Evolutionary conservation across 2,888 invertebrate species (phyloP), one percentile per base, ranked within the genome.

Genomic region (Galerucella pusilla): DNA sequence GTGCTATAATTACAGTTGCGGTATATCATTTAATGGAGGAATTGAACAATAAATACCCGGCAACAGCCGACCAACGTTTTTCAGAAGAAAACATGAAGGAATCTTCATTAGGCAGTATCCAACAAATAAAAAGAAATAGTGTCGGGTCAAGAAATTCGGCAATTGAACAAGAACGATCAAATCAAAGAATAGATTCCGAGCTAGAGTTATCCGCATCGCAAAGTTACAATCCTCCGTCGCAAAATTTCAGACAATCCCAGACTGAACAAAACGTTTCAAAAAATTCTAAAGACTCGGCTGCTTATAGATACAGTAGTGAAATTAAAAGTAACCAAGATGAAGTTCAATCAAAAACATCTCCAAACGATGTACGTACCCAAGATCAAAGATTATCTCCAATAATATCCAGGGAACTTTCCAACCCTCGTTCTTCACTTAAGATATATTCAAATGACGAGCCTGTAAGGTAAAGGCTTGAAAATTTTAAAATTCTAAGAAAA

Each of bases 1-100:
- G 0, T 42, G 35, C 60, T 61, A 12, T 70, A 52, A 63, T 49
- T 63, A 42, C 35, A 70, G 70, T 70, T 45, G 54, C 63, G 25
- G 70, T 70, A 12, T 70, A 70, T 42, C 42, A 45, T 28, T 63
- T 52, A 63, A 52, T 70, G 61, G 70, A 70, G 42, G 63, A 70
- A 70, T n/a, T 35, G 14, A n/a, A 61, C 61, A 14, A 12, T 61
- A 4, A 11, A 35, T n/a, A 35, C 28, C 49, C n/a, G 20, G n/a
- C 46, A 49, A 28, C 9, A 16, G 49, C 42, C 25, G 49, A 16
- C 46, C 73, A 60, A 20, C 14, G 6, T 16, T 20, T 14, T 10
- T 60, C 25, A 45, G 42, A 61, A 16, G 6, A 46, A 69, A 28
- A 6, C 35, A 61, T 16, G 49, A 35, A 63, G 63, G 60, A 46